Conservation (phyloP, 2,113 vertebrate species). For the Chionomys nivalis region DNA sequence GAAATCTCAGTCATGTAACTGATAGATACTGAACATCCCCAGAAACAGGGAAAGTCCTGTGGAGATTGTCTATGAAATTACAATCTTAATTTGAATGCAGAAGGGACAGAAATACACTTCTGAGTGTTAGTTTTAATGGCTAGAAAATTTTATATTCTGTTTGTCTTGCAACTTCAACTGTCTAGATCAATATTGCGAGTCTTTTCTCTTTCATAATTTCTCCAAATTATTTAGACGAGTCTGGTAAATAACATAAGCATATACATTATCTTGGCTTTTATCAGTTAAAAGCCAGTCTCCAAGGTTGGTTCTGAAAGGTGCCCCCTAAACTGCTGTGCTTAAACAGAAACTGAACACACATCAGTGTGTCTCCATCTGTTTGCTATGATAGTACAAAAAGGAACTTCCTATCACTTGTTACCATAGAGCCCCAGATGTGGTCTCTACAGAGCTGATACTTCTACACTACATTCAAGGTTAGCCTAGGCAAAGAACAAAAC, state of each 20-base stretch:
- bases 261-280: conserved; percentile 34
- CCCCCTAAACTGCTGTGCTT: neutral
- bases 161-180: neutral
- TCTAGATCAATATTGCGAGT: neutral
- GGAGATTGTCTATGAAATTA: conserved; percentile 1
- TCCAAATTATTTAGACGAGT: neutral
- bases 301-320: neutral
- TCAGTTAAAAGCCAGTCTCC: conserved; percentile 42
- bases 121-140: neutral
- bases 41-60: neutral
- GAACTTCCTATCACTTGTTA: neutral
- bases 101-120: neutral
- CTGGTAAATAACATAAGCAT: conserved; percentile 33
- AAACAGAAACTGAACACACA: neutral
- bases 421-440: neutral
- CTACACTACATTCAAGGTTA: conserved; percentile 62
- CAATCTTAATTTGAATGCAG: neutral
- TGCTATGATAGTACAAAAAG: neutral
- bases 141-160: neutral
- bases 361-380: neutral
- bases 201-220: conserved; percentile 1
- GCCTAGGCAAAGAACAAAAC: conserved; percentile 69
- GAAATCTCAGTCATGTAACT: neutral
- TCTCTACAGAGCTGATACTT: conserved; percentile 55
- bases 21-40: neutral